phyloP scores from a whole-genome alignment of 2,797 vertebrate species.

The Phaenicophaeus curvirostris region DNA sequence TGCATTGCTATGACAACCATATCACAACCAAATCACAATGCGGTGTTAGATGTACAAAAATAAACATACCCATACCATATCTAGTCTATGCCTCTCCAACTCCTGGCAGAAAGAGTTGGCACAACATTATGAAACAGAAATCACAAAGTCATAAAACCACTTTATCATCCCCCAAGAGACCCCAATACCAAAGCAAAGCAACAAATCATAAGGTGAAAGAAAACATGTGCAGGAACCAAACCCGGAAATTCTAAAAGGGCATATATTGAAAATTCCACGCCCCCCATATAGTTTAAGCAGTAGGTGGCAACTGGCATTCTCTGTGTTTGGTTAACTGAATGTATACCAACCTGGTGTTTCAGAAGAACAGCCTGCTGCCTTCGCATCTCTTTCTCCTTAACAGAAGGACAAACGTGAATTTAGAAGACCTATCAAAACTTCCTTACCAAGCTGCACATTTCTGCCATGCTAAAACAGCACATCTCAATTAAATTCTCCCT shows the following conservation, averaged over 20 bases:
- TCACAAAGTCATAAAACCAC: slow-evolving; percentile 88
- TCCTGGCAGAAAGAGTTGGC: slow-evolving; percentile 98
- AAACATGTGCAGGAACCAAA: slow-evolving; percentile 69
- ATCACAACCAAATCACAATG: slow-evolving; percentile 94
- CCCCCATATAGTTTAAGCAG: slow-evolving; percentile 19
- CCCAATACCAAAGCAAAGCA: slow-evolving; percentile 89
- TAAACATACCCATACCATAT: slow-evolving; percentile 99
- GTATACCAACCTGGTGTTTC: slow-evolving; percentile 91
- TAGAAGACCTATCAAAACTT: background rate
- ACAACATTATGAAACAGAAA: slow-evolving; percentile 95
- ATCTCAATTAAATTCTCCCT: background rate
- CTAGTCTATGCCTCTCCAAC: slow-evolving; percentile 99
- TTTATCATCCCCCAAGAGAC: slow-evolving; percentile 80
- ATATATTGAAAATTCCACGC: slow-evolving; percentile 33
- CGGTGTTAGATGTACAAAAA: slow-evolving; percentile 95
- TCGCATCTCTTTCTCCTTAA: slow-evolving; percentile 93
- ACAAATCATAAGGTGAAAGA: slow-evolving; percentile 77
- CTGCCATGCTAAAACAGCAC: background rate
- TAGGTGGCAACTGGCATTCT: slow-evolving; percentile 18
- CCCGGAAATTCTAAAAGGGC: slow-evolving; percentile 46
- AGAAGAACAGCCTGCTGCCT: slow-evolving; percentile 91
- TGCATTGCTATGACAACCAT: slow-evolving; percentile 97
- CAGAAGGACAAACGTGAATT: slow-evolving; percentile 46
- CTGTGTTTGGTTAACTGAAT: background rate
- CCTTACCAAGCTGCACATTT: background rate